These are phyloP conservation scores for Gryon sp. DNA, from an alignment of 1,140 invertebrate genomes.

Conservation along the genomic window DNA sequence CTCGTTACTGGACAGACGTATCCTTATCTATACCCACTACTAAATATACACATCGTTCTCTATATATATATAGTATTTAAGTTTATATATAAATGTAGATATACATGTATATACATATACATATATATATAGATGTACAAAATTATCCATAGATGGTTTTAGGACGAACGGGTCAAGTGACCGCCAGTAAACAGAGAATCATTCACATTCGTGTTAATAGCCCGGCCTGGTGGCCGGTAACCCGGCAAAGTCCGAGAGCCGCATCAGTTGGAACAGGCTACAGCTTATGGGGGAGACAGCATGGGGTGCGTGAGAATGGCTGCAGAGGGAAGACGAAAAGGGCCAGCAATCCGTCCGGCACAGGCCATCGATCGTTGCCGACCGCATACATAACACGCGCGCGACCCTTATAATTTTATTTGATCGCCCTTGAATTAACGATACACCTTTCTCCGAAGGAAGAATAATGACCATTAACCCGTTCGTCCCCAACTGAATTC, in stretches of 20 bases:
- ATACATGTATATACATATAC: neutral
- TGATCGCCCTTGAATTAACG: slow-evolving; percentile 65
- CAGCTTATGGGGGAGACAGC: slow-evolving; percentile 46
- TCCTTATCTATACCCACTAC: neutral
- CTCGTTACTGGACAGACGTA: neutral
- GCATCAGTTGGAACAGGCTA: slow-evolving; percentile 27
- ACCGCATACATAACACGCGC: slow-evolving; percentile 57
- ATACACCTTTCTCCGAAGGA: slow-evolving; percentile 57
- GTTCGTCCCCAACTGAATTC: slow-evolving; percentile 39
- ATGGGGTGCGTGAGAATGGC: slow-evolving; percentile 58
- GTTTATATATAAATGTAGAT: neutral
- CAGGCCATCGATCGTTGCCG: slow-evolving; percentile 60
- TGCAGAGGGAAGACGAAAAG: slow-evolving; percentile 52
- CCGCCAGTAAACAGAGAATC: slow-evolving; percentile 69
- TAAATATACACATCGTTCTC: neutral
- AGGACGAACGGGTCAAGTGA: slow-evolving; percentile 22
- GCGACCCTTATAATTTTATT: slow-evolving; percentile 66
- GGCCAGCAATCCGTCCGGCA: slow-evolving; percentile 54
- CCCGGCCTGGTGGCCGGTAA: slow-evolving; percentile 63
- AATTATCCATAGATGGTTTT: neutral
- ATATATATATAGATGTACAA: neutral
- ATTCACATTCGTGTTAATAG: slow-evolving; percentile 70
- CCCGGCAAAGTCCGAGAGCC: slow-evolving; percentile 44
- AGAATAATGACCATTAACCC: slow-evolving; percentile 61
- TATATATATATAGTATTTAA: too few species aligned